These are phyloP conservation scores for Myotis vivesi DNA, from an alignment of 2,797 vertebrate species.

Conservation along the genomic window DNA sequence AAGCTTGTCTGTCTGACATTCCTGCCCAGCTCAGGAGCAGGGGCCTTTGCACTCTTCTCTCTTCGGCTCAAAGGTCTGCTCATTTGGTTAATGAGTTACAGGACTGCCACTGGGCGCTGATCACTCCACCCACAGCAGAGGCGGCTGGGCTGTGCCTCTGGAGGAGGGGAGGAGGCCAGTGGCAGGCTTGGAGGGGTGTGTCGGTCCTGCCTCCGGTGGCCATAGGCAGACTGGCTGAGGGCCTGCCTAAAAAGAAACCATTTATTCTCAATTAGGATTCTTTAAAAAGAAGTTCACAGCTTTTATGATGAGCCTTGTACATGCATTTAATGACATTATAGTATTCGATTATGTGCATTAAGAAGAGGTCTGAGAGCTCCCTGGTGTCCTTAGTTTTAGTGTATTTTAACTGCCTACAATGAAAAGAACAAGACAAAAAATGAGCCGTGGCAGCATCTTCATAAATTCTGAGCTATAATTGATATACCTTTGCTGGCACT, in stretches of 20 bases:
- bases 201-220: background rate
- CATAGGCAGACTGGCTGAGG: conserved; percentile 68
- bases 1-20: conserved; percentile 84
- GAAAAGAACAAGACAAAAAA: conserved; percentile 79
- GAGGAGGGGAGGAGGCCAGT: background rate
- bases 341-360: conserved; percentile 79
- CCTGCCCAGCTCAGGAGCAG: conserved; percentile 78
- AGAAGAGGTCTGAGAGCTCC: conserved; percentile 76
- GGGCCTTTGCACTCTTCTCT: conserved; percentile 78
- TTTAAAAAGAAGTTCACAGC: conserved; percentile 70
- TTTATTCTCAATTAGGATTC: conserved; percentile 73
- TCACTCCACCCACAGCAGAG: conserved; percentile 70
- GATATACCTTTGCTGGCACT: conserved; percentile 55
- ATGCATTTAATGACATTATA: conserved; percentile 75
- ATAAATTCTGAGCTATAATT: conserved; percentile 72
- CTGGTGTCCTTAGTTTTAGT: conserved; percentile 76
- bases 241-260: conserved; percentile 66
- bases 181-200: background rate
- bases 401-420: conserved; percentile 80
- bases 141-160: conserved; percentile 19
- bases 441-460: conserved; percentile 65
- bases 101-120: conserved; percentile 75
- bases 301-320: conserved; percentile 74
- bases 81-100: conserved; percentile 85
- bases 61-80: conserved; percentile 78